These are phyloP conservation scores for Elymnias hypermnestra DNA, from an alignment of 1,140 invertebrate species.

Conservation along the genomic window DNA sequence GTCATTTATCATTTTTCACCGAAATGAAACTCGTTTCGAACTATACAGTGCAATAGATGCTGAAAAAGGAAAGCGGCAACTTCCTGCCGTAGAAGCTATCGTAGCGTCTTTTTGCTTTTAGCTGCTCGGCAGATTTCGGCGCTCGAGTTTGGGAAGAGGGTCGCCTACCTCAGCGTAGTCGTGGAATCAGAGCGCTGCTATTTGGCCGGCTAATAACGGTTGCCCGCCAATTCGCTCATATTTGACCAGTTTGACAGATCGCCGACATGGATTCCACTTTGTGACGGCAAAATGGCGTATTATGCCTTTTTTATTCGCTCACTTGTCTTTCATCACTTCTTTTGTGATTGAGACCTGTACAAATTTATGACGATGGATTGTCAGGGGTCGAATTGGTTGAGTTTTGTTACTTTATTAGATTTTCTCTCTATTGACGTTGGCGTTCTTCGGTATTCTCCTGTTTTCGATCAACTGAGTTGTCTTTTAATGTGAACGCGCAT, in stretches of 20 bases:
- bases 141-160: constrained; percentile 38
- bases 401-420: constrained; percentile 62
- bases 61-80: constrained; percentile 50
- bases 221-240: constrained; percentile 56
- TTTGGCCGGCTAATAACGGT: constrained; percentile 59
- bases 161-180: constrained; percentile 7
- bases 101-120: constrained; percentile 63
- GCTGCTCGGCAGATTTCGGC: constrained; percentile 38
- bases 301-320: constrained; percentile 65
- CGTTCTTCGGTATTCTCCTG: constrained; percentile 33
- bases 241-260: constrained; percentile 74
- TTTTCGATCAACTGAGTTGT: constrained; percentile 29
- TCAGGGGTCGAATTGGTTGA: constrained; percentile 52
- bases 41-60: constrained; percentile 62
- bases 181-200: constrained; percentile 28
- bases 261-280: constrained; percentile 65
- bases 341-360: constrained; percentile 65
- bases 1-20: constrained; percentile 69
- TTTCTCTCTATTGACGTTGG: constrained; percentile 41
- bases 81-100: constrained; percentile 55
- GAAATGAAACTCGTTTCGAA: constrained; percentile 66
- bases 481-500: constrained; percentile 21
- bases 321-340: constrained; percentile 69
- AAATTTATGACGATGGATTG: constrained; percentile 64
- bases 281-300: constrained; percentile 66